phyloP scores from a whole-genome alignment of 2,113 vertebrate genomes.

The Probosciger aterrimus region DNA sequence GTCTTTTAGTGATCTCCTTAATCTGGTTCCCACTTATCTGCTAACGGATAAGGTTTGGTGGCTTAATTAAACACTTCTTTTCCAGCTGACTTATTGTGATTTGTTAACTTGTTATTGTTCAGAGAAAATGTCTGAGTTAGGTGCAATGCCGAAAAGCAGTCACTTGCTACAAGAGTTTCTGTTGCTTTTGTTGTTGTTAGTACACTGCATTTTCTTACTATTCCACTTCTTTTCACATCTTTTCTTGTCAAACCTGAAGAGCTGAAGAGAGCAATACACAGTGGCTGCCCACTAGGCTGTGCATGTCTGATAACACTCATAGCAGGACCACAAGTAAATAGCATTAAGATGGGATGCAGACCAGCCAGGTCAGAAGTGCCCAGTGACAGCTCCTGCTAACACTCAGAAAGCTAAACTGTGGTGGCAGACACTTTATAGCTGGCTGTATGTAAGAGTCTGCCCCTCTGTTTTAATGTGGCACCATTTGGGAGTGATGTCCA shows the following conservation, averaged over 20 bases:
- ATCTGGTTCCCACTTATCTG: conserved; percentile 18
- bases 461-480: not conserved
- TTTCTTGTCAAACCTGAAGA: not conserved
- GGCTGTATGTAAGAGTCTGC: not conserved
- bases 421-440: not conserved
- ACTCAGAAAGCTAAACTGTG: not conserved
- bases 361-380: not conserved
- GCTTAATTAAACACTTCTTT: conserved; percentile 31
- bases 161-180: not conserved
- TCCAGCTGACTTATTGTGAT: not conserved
- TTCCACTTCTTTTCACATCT: not conserved
- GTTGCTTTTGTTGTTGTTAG: not conserved
- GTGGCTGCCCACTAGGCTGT: not conserved
- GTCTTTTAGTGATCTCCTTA: conserved; percentile 24
- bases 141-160: not conserved
- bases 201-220: not conserved
- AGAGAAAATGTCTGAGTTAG: not conserved
- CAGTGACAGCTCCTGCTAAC: not conserved
- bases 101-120: conserved; percentile 24
- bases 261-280: not conserved
- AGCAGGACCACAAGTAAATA: not conserved
- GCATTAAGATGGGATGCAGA: not conserved
- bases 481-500: not conserved
- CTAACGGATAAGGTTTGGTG: conserved; percentile 41
- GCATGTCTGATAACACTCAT: not conserved